Evolutionary conservation across 2,113 vertebrate species (phyloP).

Genomic region (Muntiacus reevesi): DNA sequence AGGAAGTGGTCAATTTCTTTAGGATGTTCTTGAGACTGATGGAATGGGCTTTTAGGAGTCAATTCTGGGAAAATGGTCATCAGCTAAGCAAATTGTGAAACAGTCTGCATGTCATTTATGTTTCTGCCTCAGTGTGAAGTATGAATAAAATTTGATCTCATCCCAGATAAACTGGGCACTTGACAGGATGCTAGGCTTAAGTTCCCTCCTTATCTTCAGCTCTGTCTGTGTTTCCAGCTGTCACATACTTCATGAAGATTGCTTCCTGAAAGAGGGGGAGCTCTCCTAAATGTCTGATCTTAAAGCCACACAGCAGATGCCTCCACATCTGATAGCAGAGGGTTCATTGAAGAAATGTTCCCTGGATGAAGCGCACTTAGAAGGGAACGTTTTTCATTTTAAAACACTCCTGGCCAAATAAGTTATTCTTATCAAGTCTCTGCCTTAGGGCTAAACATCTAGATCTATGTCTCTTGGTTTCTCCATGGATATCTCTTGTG

Average conservation of each 20-base stretch:
- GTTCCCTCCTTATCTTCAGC: neutral
- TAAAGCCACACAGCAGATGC: neutral
- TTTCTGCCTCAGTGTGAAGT: neutral
- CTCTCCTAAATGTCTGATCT: neutral
- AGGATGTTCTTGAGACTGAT: neutral
- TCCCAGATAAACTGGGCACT: neutral
- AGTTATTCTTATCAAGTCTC: conserved; percentile 41
- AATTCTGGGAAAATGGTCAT: neutral
- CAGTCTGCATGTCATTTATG: neutral
- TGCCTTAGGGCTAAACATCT: conserved; percentile 13
- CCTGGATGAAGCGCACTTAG: neutral
- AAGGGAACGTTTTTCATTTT: neutral
- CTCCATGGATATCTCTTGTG: neutral
- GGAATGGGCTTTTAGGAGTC: neutral
- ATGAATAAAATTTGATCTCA: neutral
- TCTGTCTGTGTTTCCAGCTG: neutral
- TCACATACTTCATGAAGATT: neutral
- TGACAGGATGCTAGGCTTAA: neutral
- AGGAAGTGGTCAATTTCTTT: conserved; percentile 28
- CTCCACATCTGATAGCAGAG: neutral
- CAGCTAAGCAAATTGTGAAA: neutral
- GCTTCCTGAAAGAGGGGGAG: neutral
- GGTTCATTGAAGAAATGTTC: neutral
- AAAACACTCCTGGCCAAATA: conserved; percentile 2
- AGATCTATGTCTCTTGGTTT: conserved; percentile 14